Evolutionary conservation across 2,113 vertebrate species (phyloP).

Genomic region (Sialia sialis): DNA sequence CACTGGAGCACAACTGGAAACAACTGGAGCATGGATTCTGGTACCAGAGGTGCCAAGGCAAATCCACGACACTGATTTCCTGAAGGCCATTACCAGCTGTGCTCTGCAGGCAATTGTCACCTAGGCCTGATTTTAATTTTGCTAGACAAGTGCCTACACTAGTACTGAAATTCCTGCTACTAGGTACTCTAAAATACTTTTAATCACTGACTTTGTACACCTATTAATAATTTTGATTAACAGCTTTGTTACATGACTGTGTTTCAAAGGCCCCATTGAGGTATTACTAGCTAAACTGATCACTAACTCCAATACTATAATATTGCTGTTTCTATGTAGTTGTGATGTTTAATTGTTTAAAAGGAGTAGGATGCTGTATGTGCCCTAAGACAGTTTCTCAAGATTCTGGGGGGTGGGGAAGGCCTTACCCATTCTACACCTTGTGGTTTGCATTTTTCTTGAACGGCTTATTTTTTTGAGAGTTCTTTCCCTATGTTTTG

Average conservation of each 20-base stretch:
- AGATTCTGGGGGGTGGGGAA: background rate
- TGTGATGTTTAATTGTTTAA: background rate
- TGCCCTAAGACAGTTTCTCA: background rate
- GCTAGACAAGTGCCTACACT: background rate
- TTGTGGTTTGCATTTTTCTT: background rate
- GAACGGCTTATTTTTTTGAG: background rate
- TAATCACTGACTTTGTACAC: background rate
- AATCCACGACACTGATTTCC: background rate
- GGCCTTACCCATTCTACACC: background rate
- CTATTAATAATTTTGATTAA: background rate
- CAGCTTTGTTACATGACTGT: background rate
- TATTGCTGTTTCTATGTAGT: background rate
- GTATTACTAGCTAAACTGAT: background rate
- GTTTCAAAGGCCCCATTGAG: background rate
- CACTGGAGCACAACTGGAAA: background rate
- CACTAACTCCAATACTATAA: background rate
- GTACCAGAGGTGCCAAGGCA: background rate
- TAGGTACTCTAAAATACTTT: background rate
- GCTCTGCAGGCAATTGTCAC: background rate
- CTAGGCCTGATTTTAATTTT: background rate
- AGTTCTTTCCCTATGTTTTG: background rate
- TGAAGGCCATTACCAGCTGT: background rate
- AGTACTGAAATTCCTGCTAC: background rate
- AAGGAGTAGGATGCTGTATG: background rate
- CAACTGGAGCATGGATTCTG: background rate